These are phyloP conservation scores for Poliocrania exsul DNA, from an alignment of 2,797 vertebrate species.

Conservation along the genomic window DNA sequence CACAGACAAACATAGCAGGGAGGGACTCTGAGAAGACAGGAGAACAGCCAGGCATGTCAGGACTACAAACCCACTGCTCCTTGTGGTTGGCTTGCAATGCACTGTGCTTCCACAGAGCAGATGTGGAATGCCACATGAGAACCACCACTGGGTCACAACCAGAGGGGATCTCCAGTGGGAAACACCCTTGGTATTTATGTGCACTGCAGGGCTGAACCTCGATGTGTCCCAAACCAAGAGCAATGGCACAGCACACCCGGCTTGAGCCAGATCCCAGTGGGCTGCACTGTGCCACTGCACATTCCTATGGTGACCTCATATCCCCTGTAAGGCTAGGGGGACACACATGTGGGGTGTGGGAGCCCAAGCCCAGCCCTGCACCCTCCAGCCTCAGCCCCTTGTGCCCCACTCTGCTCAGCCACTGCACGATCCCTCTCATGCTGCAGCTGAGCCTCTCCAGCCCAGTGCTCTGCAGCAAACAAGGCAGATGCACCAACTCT, in stretches of 20 bases:
- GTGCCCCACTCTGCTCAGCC: neutral
- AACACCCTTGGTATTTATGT: neutral
- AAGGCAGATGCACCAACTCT: neutral
- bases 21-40: neutral
- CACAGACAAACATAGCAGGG: neutral
- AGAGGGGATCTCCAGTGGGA: neutral
- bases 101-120: neutral
- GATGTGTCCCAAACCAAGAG: neutral
- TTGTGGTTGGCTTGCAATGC: accelerated
- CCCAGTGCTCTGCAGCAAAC: neutral
- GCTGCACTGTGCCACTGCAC: neutral
- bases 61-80: neutral
- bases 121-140: neutral
- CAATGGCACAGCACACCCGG: neutral
- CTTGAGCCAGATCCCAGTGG: neutral
- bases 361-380: neutral
- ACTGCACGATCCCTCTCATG: neutral
- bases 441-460: neutral
- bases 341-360: accelerated
- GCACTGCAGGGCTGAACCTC: neutral
- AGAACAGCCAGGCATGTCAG: neutral
- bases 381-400: neutral
- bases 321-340: neutral
- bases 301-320: neutral
- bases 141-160: neutral